These are phyloP conservation scores for Hylia prasina DNA, from an alignment of 2,113 vertebrate species.

Conservation along the genomic window DNA sequence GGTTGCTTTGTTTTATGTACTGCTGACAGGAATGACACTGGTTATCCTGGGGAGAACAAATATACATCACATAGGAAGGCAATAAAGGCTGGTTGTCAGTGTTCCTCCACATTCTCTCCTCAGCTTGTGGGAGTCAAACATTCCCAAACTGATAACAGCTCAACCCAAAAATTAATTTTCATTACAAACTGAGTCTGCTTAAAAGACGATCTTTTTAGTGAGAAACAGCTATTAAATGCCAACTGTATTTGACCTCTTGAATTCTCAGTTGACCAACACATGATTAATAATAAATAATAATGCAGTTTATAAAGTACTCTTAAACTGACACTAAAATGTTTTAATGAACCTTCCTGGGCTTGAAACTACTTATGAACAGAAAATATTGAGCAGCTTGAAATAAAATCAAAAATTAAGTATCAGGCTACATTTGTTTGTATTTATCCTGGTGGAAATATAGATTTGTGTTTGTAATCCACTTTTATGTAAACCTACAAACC, in stretches of 20 bases:
- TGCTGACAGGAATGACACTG: background rate
- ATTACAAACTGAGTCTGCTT: background rate
- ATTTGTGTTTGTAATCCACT: background rate
- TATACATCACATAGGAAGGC: background rate
- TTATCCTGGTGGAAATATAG: background rate
- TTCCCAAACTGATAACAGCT: background rate
- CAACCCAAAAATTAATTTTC: background rate
- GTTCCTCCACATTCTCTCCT: background rate
- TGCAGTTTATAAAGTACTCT: background rate
- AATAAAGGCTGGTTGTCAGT: slow-evolving; percentile 4
- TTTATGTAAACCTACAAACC: background rate
- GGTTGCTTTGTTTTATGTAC: background rate
- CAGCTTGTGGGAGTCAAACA: background rate
- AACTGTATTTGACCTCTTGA: background rate
- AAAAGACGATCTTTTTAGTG: background rate
- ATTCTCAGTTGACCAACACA: background rate
- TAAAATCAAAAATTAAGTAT: background rate
- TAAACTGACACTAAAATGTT: background rate
- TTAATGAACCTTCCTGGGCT: background rate
- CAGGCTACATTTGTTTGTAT: background rate
- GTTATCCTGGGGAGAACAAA: background rate
- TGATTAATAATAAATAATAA: slow-evolving; percentile 35
- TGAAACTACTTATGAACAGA: background rate
- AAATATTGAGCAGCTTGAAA: background rate
- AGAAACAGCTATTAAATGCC: slow-evolving; percentile 2